A percentile compares a stretch with the other conserved stretches of the same genome.
phyloP scores from a whole-genome alignment of 2,113 vertebrate genomes.

The Tor tambroides region DNA sequence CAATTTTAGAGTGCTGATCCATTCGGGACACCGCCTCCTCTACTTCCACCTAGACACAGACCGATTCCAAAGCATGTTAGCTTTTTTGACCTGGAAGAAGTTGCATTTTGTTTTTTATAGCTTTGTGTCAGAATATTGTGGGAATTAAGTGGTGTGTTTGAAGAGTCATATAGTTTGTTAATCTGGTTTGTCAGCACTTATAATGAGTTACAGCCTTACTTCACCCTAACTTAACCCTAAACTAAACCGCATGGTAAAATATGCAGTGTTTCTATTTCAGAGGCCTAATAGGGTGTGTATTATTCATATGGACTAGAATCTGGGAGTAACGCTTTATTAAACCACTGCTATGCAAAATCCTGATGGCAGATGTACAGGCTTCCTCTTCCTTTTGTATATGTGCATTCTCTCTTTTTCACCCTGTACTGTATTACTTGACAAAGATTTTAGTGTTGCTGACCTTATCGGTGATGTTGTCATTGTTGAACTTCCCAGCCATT shows the following conservation, averaged over 20 bases:
- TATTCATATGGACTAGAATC: conserved; percentile 4
- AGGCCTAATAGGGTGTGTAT: background rate
- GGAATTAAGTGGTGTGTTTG: background rate
- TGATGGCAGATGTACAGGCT: background rate
- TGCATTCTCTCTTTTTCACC: background rate
- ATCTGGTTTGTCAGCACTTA: background rate
- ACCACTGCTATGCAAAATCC: background rate
- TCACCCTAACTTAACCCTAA: background rate
- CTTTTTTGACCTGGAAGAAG: background rate
- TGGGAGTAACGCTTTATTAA: background rate
- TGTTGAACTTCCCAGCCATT: conserved; percentile 76
- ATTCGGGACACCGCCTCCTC: conserved; percentile 64
- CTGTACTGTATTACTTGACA: background rate
- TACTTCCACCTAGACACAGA: conserved; percentile 66
- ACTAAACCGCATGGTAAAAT: conserved; percentile 21
- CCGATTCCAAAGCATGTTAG: background rate
- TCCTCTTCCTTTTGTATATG: too few species aligned
- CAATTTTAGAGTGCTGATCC: conserved; percentile 78
- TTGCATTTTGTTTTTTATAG: background rate
- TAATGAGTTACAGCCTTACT: conserved; percentile 15
- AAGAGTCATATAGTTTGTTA: background rate
- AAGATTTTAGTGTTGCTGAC: conserved; percentile 57
- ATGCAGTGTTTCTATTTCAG: background rate
- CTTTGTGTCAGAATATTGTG: background rate
- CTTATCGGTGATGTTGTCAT: conserved; percentile 76